Evolutionary conservation across 2,888 invertebrate species (phyloP), one percentile per base, ranked within the genome.

Genomic region (Nineta flava): DNA sequence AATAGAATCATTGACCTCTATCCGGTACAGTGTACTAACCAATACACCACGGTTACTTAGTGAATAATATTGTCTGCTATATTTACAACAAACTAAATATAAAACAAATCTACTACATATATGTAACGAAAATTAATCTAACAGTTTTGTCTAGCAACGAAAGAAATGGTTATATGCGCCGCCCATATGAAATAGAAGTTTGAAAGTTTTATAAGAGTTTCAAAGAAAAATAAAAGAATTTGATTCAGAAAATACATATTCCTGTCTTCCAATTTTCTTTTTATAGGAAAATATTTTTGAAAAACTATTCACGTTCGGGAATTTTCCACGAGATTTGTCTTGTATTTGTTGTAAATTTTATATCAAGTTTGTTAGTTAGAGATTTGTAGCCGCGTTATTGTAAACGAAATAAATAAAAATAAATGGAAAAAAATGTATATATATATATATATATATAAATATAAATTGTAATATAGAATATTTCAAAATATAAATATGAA

Each of bases 241-340:
- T 47, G 51, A 48, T 52, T 53, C 51, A 47, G 53, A 53, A 51
- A 51, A 53, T 53, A 53, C 53, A 53, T 53, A 53, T 53, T 53
- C 53, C 48, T 51, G 49, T 51, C 50, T 51, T 53, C 51, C 53
- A 51, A 51, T 53, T 53, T 53, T 50, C 51, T 53, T 51, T 53
- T 53, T 47, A 35, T 47, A 47, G 38, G 47, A 35, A 47, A 16
- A 47, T 47, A 35, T 35, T 47, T 35, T 47, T 44, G 19, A 19
- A 44, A 44, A 44, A 44, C 44, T 44, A 38, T 38, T 38, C 38
- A 38, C 38, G 38, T 38, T 38, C 38, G 38, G 38, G 38, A 38
- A 38, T 38, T 38, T 38, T 38, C 38, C 38, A 38, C 38, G 38
- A 38, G 38, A 38, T 38, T 38, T 38, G 38, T 38, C 38, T 38